These are phyloP conservation scores for Gasterosteus aculeatus DNA, from an alignment of 2,113 vertebrate genomes.

Conservation along the genomic window DNA sequence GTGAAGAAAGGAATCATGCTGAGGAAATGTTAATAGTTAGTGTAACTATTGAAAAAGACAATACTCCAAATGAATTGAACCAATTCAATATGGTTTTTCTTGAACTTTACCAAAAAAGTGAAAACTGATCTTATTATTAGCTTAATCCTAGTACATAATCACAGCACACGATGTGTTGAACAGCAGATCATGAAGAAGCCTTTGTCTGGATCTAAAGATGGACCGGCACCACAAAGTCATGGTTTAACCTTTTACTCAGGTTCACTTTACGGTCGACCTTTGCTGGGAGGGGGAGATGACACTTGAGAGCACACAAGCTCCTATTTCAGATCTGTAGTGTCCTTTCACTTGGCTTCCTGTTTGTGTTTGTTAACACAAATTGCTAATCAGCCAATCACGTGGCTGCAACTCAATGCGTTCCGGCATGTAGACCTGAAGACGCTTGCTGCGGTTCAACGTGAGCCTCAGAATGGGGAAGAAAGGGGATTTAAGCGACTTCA, in stretches of 20 bases:
- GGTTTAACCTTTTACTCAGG: conserved; percentile 47
- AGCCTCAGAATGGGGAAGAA: too few species aligned
- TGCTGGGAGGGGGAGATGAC: not conserved
- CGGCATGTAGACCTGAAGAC: too few species aligned
- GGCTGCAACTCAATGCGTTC: too few species aligned
- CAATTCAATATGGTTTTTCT: not conserved
- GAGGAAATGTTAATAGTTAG: not conserved
- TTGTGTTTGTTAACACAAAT: too few species aligned
- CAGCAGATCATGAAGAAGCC: too few species aligned
- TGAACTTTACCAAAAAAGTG: not conserved
- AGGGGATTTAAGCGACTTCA: too few species aligned
- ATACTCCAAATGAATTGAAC: not conserved
- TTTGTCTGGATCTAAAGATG: not conserved
- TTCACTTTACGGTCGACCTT: conserved; percentile 59
- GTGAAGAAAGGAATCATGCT: not conserved
- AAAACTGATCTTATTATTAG: not conserved
- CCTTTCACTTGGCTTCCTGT: not conserved
- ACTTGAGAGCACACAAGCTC: not conserved
- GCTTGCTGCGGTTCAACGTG: too few species aligned
- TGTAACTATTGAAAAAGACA: not conserved
- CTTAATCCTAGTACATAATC: not conserved
- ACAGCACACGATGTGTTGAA: not conserved
- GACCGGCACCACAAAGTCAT: not conserved
- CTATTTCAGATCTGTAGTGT: not conserved
- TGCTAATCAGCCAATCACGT: too few species aligned